Conservation (phyloP, 2,888 invertebrate genomes). For the Sicus ferrugineus region DNA sequence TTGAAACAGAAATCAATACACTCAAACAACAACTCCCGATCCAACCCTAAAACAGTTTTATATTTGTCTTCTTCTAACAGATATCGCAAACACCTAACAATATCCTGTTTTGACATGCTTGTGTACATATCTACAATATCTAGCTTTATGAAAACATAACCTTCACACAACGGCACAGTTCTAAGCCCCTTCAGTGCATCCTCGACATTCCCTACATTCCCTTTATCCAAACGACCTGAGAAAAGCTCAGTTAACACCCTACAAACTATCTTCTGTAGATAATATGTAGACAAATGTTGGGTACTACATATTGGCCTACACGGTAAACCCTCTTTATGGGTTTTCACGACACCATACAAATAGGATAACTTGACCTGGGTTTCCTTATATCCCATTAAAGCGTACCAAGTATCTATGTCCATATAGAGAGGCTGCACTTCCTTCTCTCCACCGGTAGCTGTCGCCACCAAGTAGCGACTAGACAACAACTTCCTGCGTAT, state of each 20-base stretch:
- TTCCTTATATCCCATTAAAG: not conserved
- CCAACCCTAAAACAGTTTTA: not conserved
- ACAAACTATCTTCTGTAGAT: not conserved
- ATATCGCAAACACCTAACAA: not conserved
- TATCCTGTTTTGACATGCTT: not conserved
- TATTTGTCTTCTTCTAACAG: not conserved
- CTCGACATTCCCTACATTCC: not conserved
- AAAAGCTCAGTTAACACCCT: not conserved
- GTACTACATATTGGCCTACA: constrained; percentile 4
- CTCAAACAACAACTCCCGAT: not conserved
- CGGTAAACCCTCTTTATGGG: not conserved
- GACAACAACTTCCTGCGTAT: not conserved
- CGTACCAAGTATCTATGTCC: not conserved
- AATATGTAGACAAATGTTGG: not conserved
- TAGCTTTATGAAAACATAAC: not conserved
- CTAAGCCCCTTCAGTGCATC: not conserved
- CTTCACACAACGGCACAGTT: not conserved
- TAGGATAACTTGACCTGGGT: not conserved
- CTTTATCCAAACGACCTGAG: not conserved
- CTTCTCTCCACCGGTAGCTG: not conserved
- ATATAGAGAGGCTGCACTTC: too few species aligned
- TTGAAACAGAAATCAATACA: not conserved
- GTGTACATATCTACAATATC: constrained; percentile 12
- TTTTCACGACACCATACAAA: not conserved
- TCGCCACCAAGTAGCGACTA: too few species aligned